Conservation (phyloP, 2,888 invertebrate species). For the Beris morrisii region DNA sequence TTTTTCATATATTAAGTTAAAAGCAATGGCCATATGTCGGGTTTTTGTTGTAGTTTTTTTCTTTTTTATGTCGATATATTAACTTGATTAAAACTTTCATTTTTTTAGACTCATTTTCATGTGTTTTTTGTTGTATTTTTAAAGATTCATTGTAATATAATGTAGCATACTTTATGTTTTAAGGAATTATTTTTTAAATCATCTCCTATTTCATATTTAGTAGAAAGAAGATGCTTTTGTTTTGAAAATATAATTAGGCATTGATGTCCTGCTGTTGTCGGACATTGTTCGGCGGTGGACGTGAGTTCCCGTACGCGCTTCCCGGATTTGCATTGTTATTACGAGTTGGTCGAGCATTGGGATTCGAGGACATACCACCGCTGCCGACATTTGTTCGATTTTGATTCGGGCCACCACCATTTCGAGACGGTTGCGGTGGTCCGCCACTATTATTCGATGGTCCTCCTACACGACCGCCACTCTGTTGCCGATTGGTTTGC, state of each 20-base stretch:
- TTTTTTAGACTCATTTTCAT: conserved; percentile 17
- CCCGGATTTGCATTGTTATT: conserved; percentile 15
- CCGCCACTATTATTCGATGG: conserved; percentile 41
- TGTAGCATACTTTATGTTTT: no score
- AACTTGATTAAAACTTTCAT: conserved; percentile 31
- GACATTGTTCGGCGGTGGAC: conserved; percentile 35
- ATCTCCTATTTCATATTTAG: conserved; percentile 11
- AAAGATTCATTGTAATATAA: conserved; percentile 34
- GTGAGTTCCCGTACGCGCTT: conserved; percentile 33
- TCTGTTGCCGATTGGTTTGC: conserved; percentile 25
- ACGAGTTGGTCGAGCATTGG: conserved; percentile 28
- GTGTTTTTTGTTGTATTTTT: conserved; percentile 30
- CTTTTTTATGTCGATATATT: conserved; percentile 9
- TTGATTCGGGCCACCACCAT: conserved; percentile 1
- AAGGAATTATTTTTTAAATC: conserved; percentile 4
- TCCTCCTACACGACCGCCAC: conserved; percentile 38
- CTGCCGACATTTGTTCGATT: conserved; percentile 22
- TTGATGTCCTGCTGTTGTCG: conserved; percentile 38
- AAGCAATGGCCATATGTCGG: conserved; percentile 35
- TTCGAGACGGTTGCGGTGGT: conserved; percentile 14
- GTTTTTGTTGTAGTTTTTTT: conserved; percentile 31
- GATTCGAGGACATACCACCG: conserved; percentile 29
- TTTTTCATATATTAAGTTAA: conserved; percentile 34
- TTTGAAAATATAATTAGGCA: conserved; percentile 35
- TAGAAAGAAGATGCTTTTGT: conserved; percentile 7